Base-by-base conservation (phyloP, 2,888 invertebrate species). In the Eurytoma californica region DNA sequence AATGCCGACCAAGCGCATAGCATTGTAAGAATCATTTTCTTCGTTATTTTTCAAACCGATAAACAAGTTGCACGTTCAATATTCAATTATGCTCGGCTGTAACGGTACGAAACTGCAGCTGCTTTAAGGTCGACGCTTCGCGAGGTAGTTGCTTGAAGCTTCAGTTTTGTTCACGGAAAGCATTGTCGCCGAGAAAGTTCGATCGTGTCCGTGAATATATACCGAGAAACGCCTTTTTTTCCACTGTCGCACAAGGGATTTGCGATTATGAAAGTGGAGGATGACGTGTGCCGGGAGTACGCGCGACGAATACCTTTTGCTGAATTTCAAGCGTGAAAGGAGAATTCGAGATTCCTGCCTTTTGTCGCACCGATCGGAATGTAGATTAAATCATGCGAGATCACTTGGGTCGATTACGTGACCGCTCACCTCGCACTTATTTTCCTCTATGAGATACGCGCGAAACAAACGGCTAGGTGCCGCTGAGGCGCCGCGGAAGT, bases 201-300 rank as follows among this genome's bases (percentile, higher is more conserved):
- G 16, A 61, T 24, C 14, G 60, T 16, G 30, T 7, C 30, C 30
- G 30, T 30, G 30, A 30, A 4, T n/a, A 58, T 51, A 30, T 53
- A 5, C 9, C 39, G 13, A n/a, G 18, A 66, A 57, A 55, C 73
- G 73, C 73, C 65, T 60, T 16, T 14, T 28, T 60, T 58, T 47
- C 30, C 30, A 51, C 51, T 58, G 39, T 28, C 70, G 49, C 60
- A 70, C 20, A 70, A 60, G 60, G 70, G 55, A 72, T 53, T 72
- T 13, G 75, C 61, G 47, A 51, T 77, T 57, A 65, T 30, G 53
- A 70, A 70, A 63, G 51, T 14, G 20, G 9, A 18, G 14, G 61
- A 47, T 72, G 72, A 72, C 65, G 63, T 63, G 63, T 18, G 63
- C 20, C 30, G 14, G 18, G 72, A 53, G 61, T 72, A 53, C n/a